These are phyloP conservation scores for Papilio demoleus DNA, from an alignment of 2,888 invertebrate genomes.

Conservation along the genomic window DNA sequence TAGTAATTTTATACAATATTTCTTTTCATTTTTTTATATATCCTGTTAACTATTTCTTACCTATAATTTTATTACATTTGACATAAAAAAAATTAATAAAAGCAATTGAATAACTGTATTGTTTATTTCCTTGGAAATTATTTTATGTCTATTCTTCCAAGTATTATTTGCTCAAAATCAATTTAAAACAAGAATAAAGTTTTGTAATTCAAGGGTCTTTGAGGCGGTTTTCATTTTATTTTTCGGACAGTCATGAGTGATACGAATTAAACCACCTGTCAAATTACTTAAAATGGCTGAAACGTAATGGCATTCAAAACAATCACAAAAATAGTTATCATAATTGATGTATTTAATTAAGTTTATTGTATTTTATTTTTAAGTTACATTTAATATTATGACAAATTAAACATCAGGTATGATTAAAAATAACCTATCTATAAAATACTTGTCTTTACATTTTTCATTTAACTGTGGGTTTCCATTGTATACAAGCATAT, in stretches of 20 bases:
- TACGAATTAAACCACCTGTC: background rate
- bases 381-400: background rate
- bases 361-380: conserved; percentile 13
- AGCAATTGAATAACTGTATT: background rate
- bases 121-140: background rate
- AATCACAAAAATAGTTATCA: background rate
- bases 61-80: background rate
- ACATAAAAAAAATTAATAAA: background rate
- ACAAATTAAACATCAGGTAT: background rate
- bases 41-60: conserved; percentile 1
- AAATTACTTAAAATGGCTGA: too few relatives aligned
- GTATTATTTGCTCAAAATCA: conserved; percentile 11
- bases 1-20: background rate
- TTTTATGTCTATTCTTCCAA: background rate
- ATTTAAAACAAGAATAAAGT: background rate
- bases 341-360: background rate
- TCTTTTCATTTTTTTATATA: background rate
- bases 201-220: background rate
- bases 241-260: background rate
- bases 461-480: too few relatives aligned
- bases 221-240: background rate
- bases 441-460: too few relatives aligned
- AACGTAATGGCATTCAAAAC: too few relatives aligned
- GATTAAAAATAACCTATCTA: background rate
- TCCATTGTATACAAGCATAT: too few relatives aligned